Conservation (phyloP, 1,140 invertebrate species). For the Reticulitermes speratus region DNA sequence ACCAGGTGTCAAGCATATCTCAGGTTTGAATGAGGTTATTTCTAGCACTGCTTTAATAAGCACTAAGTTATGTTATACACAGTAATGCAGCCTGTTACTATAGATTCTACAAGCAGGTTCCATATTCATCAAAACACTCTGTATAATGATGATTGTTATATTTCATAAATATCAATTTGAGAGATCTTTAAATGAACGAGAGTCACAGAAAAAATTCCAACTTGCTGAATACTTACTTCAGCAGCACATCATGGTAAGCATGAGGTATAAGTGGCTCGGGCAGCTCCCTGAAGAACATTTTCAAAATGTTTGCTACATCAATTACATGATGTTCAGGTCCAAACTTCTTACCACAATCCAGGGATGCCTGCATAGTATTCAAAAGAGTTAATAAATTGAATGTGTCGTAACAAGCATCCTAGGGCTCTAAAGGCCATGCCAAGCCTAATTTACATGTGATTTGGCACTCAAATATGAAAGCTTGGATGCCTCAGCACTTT, state of each 20-base stretch:
- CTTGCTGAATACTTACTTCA: constrained; percentile 58
- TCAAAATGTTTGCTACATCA: constrained; percentile 79
- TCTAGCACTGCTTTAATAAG: too few species aligned
- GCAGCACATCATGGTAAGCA: constrained; percentile 69
- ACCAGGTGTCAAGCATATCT: too few species aligned
- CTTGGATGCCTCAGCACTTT: background rate
- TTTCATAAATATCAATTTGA: background rate
- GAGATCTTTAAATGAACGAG: background rate
- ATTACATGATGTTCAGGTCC: constrained; percentile 61
- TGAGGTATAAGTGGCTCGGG: constrained; percentile 78
- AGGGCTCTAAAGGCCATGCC: background rate
- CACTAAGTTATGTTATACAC: too few species aligned
- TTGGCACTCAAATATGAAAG: background rate
- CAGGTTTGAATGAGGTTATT: too few species aligned
- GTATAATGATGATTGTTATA: background rate
- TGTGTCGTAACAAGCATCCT: background rate
- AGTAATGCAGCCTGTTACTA: too few species aligned
- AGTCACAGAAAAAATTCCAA: background rate
- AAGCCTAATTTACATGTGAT: background rate
- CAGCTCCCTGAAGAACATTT: constrained; percentile 76
- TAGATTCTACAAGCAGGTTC: too few species aligned
- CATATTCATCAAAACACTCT: background rate
- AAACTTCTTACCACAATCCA: constrained; percentile 44
- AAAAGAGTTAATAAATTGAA: background rate
- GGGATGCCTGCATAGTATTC: constrained; percentile 41